Conservation (phyloP, 2,113 vertebrate genomes). For the Pholis gunnellus region DNA sequence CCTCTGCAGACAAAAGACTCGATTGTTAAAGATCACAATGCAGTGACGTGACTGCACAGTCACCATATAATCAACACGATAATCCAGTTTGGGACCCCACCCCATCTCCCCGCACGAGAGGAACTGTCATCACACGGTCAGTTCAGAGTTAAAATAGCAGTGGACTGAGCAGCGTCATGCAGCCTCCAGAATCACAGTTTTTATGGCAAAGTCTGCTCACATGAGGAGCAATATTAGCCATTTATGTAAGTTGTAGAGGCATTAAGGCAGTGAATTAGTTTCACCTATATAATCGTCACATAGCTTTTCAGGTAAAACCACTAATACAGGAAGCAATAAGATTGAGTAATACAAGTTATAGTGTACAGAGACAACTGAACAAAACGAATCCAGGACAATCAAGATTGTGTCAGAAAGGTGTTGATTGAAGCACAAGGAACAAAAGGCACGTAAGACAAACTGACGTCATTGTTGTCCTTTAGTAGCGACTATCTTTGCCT, state of each 20-base stretch:
- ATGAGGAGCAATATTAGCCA: background rate
- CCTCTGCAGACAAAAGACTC: conserved; percentile 55
- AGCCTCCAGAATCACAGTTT: conserved; percentile 41
- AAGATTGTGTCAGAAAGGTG: background rate
- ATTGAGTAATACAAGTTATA: background rate
- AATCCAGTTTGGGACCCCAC: conserved; percentile 74
- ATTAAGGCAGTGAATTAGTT: background rate
- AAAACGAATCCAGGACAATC: background rate
- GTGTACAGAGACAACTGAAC: background rate
- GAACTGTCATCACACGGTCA: conserved; percentile 41
- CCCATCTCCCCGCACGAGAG: conserved; percentile 23
- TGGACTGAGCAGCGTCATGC: conserved; percentile 53
- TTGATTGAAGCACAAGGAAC: background rate
- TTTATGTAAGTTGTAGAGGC: background rate
- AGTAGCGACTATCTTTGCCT: background rate
- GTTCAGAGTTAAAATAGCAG: conserved; percentile 53
- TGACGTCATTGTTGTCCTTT: conserved; percentile 16
- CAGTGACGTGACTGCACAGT: conserved; percentile 43
- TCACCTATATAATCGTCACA: background rate
- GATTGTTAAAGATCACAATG: conserved; percentile 64
- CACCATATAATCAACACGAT: conserved; percentile 66
- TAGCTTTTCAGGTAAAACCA: background rate
- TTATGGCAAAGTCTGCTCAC: conserved; percentile 26
- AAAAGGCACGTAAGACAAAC: background rate
- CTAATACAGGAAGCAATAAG: background rate